Percentiles rank a stretch among this genome's conserved stretches.
phyloP scores from a whole-genome alignment of 2,113 vertebrate species.

The Enhydra lutris region DNA sequence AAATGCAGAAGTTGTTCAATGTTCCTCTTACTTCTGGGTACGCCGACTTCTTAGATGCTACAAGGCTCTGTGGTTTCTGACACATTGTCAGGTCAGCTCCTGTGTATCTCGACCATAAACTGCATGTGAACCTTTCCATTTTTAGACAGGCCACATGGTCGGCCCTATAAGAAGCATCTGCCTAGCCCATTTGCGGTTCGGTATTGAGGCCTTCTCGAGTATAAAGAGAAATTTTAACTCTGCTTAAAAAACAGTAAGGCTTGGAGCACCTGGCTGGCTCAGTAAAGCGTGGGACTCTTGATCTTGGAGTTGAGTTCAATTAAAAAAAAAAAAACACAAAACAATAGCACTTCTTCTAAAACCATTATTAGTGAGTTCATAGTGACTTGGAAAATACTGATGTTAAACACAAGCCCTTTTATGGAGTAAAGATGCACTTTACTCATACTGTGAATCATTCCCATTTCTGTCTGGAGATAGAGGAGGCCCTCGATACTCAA shows the following conservation, averaged over 20 bases:
- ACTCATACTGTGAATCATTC: background rate
- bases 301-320: background rate
- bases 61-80: background rate
- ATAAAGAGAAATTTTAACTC: background rate
- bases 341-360: background rate
- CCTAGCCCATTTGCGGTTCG: background rate
- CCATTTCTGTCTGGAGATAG: background rate
- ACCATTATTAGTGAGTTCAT: background rate
- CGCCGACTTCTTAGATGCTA: too few species aligned
- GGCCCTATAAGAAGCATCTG: background rate
- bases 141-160: background rate
- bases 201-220: background rate
- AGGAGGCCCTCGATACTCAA: fast-evolving
- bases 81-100: fast-evolving
- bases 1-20: background rate
- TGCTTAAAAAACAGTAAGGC: background rate
- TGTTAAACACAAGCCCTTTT: background rate
- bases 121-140: background rate
- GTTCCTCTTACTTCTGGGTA: background rate
- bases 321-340: background rate
- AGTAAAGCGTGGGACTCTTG: background rate
- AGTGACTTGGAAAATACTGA: background rate
- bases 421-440: background rate
- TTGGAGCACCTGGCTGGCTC: background rate
- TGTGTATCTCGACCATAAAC: fast-evolving